Evolutionary conservation across 1,140 invertebrate genomes (phyloP).

Genomic region (Drosophila prosaltans): DNA sequence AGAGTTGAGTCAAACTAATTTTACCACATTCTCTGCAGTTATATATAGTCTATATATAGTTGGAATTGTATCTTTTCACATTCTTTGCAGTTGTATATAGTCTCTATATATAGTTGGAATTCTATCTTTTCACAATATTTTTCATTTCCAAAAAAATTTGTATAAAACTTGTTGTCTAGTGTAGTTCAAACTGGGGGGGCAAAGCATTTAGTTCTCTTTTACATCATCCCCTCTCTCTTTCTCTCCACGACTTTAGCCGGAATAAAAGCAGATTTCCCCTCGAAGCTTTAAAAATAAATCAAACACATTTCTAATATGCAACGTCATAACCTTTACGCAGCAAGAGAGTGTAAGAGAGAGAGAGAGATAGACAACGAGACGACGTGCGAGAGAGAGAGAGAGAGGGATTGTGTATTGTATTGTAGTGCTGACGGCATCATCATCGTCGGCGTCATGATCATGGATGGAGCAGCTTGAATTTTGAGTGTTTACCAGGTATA

Average conservation of each 20-base stretch:
- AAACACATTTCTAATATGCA: slow-evolving; percentile 9
- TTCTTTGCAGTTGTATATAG: no score
- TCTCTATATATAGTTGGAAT: no score
- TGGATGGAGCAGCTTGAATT: background rate
- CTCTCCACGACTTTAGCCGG: slow-evolving; percentile 2
- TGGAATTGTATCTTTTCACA: no score
- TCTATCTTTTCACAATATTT: no score
- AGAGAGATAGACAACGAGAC: background rate
- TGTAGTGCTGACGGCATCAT: background rate
- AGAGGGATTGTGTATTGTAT: background rate
- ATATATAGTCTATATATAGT: no score
- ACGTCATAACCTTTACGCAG: slow-evolving; percentile 33
- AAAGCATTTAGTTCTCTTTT: background rate
- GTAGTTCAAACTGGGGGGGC: slow-evolving; percentile 18
- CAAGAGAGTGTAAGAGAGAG: background rate
- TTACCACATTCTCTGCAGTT: no score
- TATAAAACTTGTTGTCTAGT: slow-evolving; percentile 14
- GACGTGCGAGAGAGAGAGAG: background rate
- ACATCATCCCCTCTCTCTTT: background rate
- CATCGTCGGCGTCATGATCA: slow-evolving; percentile 27
- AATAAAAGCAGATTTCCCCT: slow-evolving; percentile 34
- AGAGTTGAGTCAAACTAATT: no score
- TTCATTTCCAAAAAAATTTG: background rate
- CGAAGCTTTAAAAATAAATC: slow-evolving; percentile 71
- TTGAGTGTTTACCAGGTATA: slow-evolving; percentile 42